Conservation (phyloP, 1,140 invertebrate species). For the Fopius arisanus region DNA sequence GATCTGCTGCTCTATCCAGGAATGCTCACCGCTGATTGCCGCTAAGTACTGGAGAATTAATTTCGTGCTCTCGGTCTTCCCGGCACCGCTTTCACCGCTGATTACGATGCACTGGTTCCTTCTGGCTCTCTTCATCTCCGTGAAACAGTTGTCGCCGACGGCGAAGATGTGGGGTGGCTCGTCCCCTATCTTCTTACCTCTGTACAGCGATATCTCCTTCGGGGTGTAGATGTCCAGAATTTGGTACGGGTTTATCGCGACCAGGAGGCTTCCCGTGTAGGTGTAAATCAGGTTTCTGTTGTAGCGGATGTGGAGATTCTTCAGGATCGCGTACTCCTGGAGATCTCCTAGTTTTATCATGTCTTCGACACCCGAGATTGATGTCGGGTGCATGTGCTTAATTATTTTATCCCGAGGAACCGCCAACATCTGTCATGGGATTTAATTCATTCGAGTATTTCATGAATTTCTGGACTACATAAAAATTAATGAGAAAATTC, state of each 20-base stretch:
- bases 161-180: conserved; percentile 98
- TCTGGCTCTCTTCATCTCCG: conserved; percentile 91
- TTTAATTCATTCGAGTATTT: not conserved
- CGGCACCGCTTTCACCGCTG: conserved; percentile 96
- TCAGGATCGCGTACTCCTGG: conserved; percentile 96
- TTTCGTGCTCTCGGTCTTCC: conserved; percentile 99
- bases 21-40: conserved; percentile 97
- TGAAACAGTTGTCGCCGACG: conserved; percentile 96
- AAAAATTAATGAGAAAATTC: too few species aligned
- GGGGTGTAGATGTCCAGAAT: conserved; percentile 97
- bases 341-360: conserved; percentile 99
- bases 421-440: conserved; percentile 58
- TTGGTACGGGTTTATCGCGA: conserved; percentile 99
- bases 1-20: conserved; percentile 98
- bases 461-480: too few species aligned
- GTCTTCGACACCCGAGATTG: conserved; percentile 97
- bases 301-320: conserved; percentile 96
- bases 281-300: conserved; percentile 99
- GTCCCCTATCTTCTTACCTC: conserved; percentile 96
- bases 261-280: conserved; percentile 97
- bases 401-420: conserved; percentile 91
- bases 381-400: conserved; percentile 98
- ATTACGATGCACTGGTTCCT: conserved; percentile 99
- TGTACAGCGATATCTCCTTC: conserved; percentile 96
- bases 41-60: conserved; percentile 97